Evolutionary conservation across 2,888 invertebrate species (phyloP), one percentile per base, ranked within the genome.

Genomic region (Scelioninae gen. 1): DNA sequence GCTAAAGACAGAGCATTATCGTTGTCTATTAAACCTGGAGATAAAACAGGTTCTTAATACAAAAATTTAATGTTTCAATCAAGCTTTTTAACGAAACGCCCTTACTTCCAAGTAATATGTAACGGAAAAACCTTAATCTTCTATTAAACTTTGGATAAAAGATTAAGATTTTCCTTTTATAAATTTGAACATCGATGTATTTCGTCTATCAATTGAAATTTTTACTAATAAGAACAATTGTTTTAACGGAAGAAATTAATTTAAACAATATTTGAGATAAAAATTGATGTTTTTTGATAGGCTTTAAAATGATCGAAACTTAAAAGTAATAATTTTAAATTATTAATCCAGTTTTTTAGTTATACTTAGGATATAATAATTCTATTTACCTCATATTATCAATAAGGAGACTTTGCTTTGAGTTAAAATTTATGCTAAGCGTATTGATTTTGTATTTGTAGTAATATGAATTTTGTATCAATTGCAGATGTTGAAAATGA

Each of bases 401-500:
- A 13, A 58, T 65, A 75, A 0, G 55, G 45, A 66, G 63, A 71
- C 49, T 83, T 62, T 78, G 32, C 76, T 76, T 75, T 58, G 43
- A 68, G 47, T 60, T 63, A 15, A 23, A 60, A 0, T 16, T 40
- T 15, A 49, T 32, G 4, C 1, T 43, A 4, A 23, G 23, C 23
- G n/a, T 43, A 43, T 5, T n/a, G 5, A n/a, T 6, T 38, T 38
- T 38, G 5, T n/a, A 5, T 38, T 38, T 38, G 1, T 38, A 43
- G n/a, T 43, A n/a, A 6, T 43, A 5, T 43, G 1, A 16, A 47
- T 47, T 49, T 49, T 49, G 10, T 29, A 5, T 1, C 8, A n/a
- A 93, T 94, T 93, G 85, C 94, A 97, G 97, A 96, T 93, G 96
- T 96, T 43, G 96, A 96, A 91, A 96, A 96, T 88, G 96, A 96